These are phyloP conservation scores for Scarus forsteni DNA, from an alignment of 2,797 vertebrate species.

Conservation along the genomic window DNA sequence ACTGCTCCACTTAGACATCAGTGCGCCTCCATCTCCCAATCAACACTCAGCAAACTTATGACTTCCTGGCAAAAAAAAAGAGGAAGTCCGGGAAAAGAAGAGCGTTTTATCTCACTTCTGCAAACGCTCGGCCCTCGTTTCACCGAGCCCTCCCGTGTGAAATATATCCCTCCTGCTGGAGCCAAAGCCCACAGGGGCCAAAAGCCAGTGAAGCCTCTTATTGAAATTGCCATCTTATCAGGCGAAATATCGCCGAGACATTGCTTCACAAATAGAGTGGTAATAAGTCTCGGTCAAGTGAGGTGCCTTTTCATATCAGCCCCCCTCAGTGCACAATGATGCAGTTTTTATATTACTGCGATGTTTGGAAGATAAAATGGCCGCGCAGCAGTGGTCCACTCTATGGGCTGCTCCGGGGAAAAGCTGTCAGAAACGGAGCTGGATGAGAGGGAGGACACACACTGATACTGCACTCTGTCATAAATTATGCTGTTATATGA, in stretches of 20 bases:
- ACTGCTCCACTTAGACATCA: slow-evolving; percentile 19
- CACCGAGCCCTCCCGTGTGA: slow-evolving; percentile 72
- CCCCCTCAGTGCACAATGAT: slow-evolving; percentile 60
- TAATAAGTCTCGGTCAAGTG: slow-evolving; percentile 81
- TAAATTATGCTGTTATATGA: slow-evolving; percentile 33
- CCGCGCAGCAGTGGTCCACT: slow-evolving; percentile 47
- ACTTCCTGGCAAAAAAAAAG: slow-evolving; percentile 36
- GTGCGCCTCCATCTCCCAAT: slow-evolving; percentile 29
- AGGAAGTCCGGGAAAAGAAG: neutral
- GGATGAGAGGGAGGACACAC: slow-evolving; percentile 9
- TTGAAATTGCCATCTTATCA: slow-evolving; percentile 83
- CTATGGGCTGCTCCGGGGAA: slow-evolving; percentile 46
- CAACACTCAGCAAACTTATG: slow-evolving; percentile 37
- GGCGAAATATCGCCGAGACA: slow-evolving; percentile 74
- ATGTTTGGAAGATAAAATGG: slow-evolving; percentile 73
- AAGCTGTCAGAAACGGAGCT: slow-evolving; percentile 55
- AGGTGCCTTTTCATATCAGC: slow-evolving; percentile 65
- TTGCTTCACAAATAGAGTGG: slow-evolving; percentile 77
- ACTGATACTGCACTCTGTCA: slow-evolving; percentile 12
- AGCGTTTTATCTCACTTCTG: slow-evolving; percentile 78
- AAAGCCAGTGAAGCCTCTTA: slow-evolving; percentile 76
- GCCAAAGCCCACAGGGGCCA: slow-evolving; percentile 72
- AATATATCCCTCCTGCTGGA: slow-evolving; percentile 71
- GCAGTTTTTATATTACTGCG: slow-evolving; percentile 72
- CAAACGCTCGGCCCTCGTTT: slow-evolving; percentile 72